Evolutionary conservation across 2,888 invertebrate genomes (phyloP), one percentile per base, ranked within the genome.

Genomic region (Hetaerina titia): DNA sequence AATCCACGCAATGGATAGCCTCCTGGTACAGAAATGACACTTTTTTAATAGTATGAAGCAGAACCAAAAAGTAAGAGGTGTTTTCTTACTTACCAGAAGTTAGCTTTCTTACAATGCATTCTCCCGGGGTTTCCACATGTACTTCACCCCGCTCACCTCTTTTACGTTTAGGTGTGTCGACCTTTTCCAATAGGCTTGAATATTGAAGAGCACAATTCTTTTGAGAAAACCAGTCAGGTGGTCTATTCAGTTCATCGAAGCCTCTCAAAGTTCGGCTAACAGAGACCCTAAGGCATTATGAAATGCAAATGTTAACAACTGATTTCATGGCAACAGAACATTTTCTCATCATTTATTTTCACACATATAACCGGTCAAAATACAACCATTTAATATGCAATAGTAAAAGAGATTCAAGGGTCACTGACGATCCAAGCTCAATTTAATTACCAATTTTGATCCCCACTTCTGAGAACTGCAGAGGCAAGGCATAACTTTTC

Each of bases 191-290:
- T 13, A 99, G 96, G 45, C 98, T 98, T 22, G 98, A 98, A 96
- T 99, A 99, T 96, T 99, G 99, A 0, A 98, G 98, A 0, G 99
- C 99, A 97, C 99, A 99, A 96, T 98, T 98, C 96, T 98, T 98
- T 96, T 98, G 99, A 0, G 99, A 99, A 96, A 99, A 99, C 99
- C 98, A 99, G 96, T 98, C 99, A 0, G 97, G 97, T 0, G 98
- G 98, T 95, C 98, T 97, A 96, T 98, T 98, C 89, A 98, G 97
- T 96, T 98, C 98, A 22, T 98, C 98, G 96, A 98, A 98, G 22
- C 98, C 98, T 97, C 98, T 98, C 17, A 99, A 96, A 0, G 98
- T 97, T 81, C 98, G 97, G 92, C 98, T 98, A 1, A 99, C 99
- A 0, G 98, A 98, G 97, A 98, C 98, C 99, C 99, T 97, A 95